Evolutionary conservation across 2,113 vertebrate genomes (phyloP), one percentile per base, ranked within the genome.

Genomic region (Neoarius graeffei): DNA sequence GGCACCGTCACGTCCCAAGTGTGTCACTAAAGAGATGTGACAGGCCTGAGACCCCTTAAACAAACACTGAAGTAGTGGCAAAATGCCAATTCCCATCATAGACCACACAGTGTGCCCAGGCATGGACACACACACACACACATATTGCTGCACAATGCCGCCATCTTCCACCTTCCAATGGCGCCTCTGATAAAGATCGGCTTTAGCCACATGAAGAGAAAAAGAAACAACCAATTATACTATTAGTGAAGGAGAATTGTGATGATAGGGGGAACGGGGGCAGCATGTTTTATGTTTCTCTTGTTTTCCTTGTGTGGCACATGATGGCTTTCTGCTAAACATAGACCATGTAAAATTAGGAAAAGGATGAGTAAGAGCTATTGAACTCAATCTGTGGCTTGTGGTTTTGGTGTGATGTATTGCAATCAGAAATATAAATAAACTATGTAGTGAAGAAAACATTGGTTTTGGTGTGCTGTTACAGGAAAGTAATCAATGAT

Each of bases 141-240:
- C 35, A 71, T 27, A 54, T 86, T 50, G 89, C 76, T 88, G 79
- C 77, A 92, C 62, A 81, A 82, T 87, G 89, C 52, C 76, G 60
- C 86, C 90, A 90, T 86, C 15, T 87, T 83, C 83, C 86, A 91
- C 87, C 86, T 89, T 86, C 57, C 92, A 94, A 90, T 92, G 94
- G 94, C 92, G 93, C 93, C 94, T 73, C 90, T 87, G 95, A 96
- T 95, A 94, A 86, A 69, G 67, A 92, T 95, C 93, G 6, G 79
- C 84, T 8, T 82, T 52, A 86, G 92, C 94, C 95, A 95, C 95
- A 95, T 94, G 92, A 95, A 94, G 90, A 92, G 91, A 91, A 93
- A 92, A 92, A 91, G 20, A 88, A 84, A 91, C 92, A 92, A 89
- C 89, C 89, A 94, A 94, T 96, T 94, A 94, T 80, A 89, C 85